A percentile compares a stretch with the other conserved stretches of the same genome.
phyloP scores from a whole-genome alignment of 53 echinoderm and acorn worm genomes.

The Arbacia lixula region DNA sequence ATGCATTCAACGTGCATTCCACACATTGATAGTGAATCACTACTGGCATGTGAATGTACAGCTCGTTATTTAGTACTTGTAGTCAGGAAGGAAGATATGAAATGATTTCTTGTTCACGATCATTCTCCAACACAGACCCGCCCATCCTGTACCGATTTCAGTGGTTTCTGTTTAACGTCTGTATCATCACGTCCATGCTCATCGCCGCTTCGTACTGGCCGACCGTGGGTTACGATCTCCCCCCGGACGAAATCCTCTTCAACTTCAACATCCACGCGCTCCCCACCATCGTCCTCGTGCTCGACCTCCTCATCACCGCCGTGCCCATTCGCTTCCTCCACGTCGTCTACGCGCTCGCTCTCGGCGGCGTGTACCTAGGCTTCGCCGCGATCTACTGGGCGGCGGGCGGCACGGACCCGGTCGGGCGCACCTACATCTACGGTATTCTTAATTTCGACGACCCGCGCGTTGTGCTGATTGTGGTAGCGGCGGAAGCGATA shows the following conservation, averaged over 20 bases:
- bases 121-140: slow-evolving; percentile 19
- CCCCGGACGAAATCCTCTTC: slow-evolving; percentile 9
- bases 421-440: slow-evolving; percentile 44
- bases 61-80: too few species aligned
- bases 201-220: slow-evolving; percentile 71
- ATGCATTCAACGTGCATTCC: too few species aligned
- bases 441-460: background rate
- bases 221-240: slow-evolving; percentile 17
- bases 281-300: slow-evolving; percentile 52
- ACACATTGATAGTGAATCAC: too few species aligned
- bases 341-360: slow-evolving; percentile 57
- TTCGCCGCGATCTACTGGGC: slow-evolving; percentile 70
- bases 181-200: slow-evolving; percentile 56
- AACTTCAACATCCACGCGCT: slow-evolving; percentile 72
- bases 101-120: too few species aligned
- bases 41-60: too few species aligned
- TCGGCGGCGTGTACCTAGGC: slow-evolving; percentile 46
- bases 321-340: slow-evolving; percentile 69
- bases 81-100: too few species aligned
- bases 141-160: slow-evolving; percentile 61
- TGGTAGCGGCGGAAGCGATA: background rate
- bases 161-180: slow-evolving; percentile 69
- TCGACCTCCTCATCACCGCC: slow-evolving; percentile 62
- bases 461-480: background rate
- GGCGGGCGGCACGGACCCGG: slow-evolving; percentile 43